Conservation (phyloP, 1,140 invertebrate genomes). For the Dufourea novaeangliae region DNA sequence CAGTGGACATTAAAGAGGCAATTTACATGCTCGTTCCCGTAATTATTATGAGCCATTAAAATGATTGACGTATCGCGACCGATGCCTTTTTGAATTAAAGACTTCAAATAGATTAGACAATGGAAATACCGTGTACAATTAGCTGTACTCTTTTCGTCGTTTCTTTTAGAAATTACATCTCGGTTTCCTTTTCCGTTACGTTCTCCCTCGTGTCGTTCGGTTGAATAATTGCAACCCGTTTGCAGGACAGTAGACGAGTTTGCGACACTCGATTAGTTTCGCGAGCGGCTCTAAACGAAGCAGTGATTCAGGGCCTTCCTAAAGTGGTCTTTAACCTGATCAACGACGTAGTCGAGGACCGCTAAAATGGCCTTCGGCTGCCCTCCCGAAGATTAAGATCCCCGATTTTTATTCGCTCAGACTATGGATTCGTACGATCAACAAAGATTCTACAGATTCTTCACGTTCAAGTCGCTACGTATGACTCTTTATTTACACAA, state of each 20-base stretch:
- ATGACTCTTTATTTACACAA: conserved; percentile 10
- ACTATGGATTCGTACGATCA: too few species aligned
- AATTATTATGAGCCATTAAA: neutral
- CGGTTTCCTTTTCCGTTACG: neutral
- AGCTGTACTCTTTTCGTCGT: neutral
- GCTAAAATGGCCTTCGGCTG: conserved; percentile 32
- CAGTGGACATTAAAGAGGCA: neutral
- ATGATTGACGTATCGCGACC: too few species aligned
- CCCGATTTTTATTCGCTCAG: neutral
- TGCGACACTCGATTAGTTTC: conserved; percentile 36
- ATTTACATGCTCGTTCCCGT: neutral
- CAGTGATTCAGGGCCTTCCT: conserved; percentile 18
- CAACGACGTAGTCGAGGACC: conserved; percentile 27
- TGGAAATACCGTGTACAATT: neutral
- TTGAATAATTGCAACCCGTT: conserved; percentile 5
- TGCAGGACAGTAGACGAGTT: conserved; percentile 17
- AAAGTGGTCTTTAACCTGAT: conserved; percentile 49
- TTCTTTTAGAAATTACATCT: too few species aligned
- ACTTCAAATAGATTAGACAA: neutral
- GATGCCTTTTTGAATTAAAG: too few species aligned
- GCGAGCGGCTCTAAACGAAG: conserved; percentile 22
- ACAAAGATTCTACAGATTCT: too few species aligned
- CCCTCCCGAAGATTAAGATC: conserved; percentile 20
- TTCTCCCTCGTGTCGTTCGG: too few species aligned
- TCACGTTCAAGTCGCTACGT: neutral